Evolutionary conservation across 1,140 invertebrate species (phyloP), one percentile per base, ranked within the genome.

Genomic region (Drosophila erecta): DNA sequence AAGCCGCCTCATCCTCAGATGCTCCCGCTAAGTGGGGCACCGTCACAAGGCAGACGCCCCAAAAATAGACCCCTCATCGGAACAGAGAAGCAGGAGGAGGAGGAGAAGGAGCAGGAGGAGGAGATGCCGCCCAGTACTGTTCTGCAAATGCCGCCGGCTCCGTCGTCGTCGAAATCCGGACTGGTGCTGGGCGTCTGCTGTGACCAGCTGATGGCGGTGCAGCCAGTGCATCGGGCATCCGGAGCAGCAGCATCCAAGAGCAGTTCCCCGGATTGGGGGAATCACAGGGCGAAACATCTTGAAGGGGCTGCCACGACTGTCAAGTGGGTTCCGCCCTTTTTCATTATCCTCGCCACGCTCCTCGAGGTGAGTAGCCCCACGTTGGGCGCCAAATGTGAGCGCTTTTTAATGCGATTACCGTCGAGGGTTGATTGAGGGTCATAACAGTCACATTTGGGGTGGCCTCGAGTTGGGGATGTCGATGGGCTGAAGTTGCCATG

Each of bases 331-430:
- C 97, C 97, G 17, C 97, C 97, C 17, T 93, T 97, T 41, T 98
- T 98, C 93, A 97, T 98, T 81, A 94, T 97, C 44, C 93, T 96
- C 80, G 95, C 97, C 90, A 98, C 97, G 37, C 93, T 97, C 50
- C 94, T 97, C 69, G 97, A 98, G 95, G 97, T 97, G 91, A 94
- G 94, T 94, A 35, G 56, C 15, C 49, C 49, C 49, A 35, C 49
- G 40, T 56, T 59, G 38, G 70, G n/a, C 44, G 47, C 64, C 55
- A 44, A 56, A 56, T 51, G 75, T 55, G 67, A 60, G 53, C 59
- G 64, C 56, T 55, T 72, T 67, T 85, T 78, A 86, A 77, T 85
- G 81, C 66, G 77, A 77, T 74, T 85, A 77, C 58, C 66, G 55
- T 58, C 55, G 40, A 58, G 83, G 83, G 84, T 87, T 76, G 83